Base-by-base conservation (phyloP, 2,888 invertebrate species). In the Melinaea marsaeus region DNA sequence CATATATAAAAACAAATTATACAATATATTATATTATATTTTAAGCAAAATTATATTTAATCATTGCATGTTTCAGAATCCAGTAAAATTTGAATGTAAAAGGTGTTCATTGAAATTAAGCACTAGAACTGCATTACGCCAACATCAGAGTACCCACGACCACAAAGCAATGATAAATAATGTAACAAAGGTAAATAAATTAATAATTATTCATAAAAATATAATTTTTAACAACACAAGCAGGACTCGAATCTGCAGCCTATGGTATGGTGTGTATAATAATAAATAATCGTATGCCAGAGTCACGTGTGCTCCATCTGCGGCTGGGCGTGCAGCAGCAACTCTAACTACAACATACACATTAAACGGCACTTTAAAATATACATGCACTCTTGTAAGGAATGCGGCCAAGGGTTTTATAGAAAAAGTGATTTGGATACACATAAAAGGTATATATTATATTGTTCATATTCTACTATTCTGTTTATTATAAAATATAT, bases 391-490 rank as follows among this genome's bases (percentile, higher is more conserved):
- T 69, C 66, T 0, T 91, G 91, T 60, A 63, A 72, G 0, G 66
- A 76, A 0, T 91, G 91, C 59, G 77, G 76, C 1, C 83, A 78
- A 66, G 86, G 86, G 0, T 91, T 85, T 70, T 82, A 83, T 55
- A 79, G 84, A 13, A 71, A 67, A 3, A 65, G 74, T 0, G 88
- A 90, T 33, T 73, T 86, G 48, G 72, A 64, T 1, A 33, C 66
- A 2, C 91, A 91, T 65, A 75, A 80, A 74, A 79, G 81, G 89
- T 84, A 66, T 69, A n/a, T n/a, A n/a, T 46, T n/a, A n/a, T n/a
- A 46, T 46, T n/a, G 13, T 6, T n/a, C 13, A 3, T 46, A 46
- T 46, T 46, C 1, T 22, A 11, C 9, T 46, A 2, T 46, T 2
- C 4, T n/a, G 6, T 3, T 13, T 46, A 46, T 46, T 46, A 2